phyloP scores from a whole-genome alignment of 2,113 vertebrate genomes.

The Rhagologus leucostigma region DNA sequence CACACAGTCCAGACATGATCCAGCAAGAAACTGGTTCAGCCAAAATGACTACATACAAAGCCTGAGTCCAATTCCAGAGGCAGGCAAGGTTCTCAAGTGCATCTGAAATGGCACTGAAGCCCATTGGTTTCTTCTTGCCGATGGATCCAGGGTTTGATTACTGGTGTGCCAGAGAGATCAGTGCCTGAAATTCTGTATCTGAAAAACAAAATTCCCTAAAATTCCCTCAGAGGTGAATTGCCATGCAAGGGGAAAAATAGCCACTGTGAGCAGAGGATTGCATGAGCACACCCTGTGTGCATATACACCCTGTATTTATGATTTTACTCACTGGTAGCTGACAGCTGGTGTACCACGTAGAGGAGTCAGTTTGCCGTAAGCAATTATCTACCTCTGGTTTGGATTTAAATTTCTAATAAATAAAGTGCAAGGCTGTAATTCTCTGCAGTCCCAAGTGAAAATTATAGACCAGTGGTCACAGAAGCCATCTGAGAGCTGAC shows the following conservation, averaged over 20 bases:
- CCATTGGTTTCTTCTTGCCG: background rate
- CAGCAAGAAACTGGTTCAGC: background rate
- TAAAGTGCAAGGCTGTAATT: constrained; percentile 19
- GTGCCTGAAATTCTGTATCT: background rate
- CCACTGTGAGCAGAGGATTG: background rate
- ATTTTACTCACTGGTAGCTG: background rate
- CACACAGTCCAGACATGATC: background rate
- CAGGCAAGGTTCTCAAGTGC: background rate
- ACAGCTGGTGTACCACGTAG: background rate
- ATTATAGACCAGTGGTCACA: background rate
- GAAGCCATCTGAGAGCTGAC: background rate
- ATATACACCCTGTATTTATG: background rate
- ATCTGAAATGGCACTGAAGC: background rate
- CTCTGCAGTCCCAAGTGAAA: background rate
- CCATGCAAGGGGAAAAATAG: background rate
- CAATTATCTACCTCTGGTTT: background rate
- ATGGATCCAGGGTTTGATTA: background rate
- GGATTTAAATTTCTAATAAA: background rate
- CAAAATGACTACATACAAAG: background rate
- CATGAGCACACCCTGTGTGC: background rate
- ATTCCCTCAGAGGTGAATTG: background rate
- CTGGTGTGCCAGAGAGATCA: background rate
- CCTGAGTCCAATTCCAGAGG: background rate
- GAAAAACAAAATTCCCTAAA: background rate
- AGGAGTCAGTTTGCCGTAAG: background rate